Evolutionary conservation across 1,140 invertebrate genomes (phyloP), one percentile per base, ranked within the genome.

Genomic region (Onthophagus taurus): DNA sequence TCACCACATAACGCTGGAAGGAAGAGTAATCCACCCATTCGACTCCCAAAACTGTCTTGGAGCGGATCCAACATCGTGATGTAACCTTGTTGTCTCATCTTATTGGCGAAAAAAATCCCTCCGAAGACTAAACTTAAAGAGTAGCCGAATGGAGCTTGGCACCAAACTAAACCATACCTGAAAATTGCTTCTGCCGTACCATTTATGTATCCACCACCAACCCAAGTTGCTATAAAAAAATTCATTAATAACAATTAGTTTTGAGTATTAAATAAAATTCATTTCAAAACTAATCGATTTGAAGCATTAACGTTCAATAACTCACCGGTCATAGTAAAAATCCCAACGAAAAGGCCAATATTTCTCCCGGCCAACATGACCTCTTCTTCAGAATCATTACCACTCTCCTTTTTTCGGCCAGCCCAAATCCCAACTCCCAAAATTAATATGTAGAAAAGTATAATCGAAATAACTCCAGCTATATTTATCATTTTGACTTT

Each of bases 21-120:
- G 64, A 97, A 98, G 33, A 99, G 73, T 14, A 98, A 69, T 0
- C 93, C 95, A 17, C 95, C 94, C 89, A 98, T 97, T 48, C 93
- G 74, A 61, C 90, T 85, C 7, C 96, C 96, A 65, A 96, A 97
- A 16, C 85, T 84, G 57, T 92, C 86, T 69, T 96, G 91, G 53
- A 99, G 82, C 1, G 95, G 95, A 72, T 99, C 96, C 68, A 99
- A 66, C 95, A 99, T 98, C 6, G 96, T 99, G 30, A 98, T 83
- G 70, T 98, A 98, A 38, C 93, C 94, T 67, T 96, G 86, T 64
- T 88, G 78, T 51, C 96, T 74, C 95, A 99, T 99, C 54, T 89
- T 89, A 65, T 91, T 92, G 38, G 95, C 95, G 70, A 98, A 99
- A 65, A 99, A 94, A 52, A 96, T 79, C 12, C 95, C 96, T 55